Base-by-base conservation (phyloP, 2,797 vertebrate genomes). In the Thalassophryne amazonica region DNA sequence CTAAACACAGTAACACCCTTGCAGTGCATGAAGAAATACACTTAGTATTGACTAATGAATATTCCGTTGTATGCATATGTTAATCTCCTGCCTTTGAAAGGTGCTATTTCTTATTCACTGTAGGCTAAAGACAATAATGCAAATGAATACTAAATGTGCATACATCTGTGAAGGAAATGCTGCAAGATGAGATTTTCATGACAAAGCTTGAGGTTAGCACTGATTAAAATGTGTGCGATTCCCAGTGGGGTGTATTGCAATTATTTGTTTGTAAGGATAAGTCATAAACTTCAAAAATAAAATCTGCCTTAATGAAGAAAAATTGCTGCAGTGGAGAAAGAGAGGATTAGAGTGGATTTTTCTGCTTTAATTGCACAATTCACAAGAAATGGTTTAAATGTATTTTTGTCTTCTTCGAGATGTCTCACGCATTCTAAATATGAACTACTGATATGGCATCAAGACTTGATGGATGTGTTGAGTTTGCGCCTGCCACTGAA, bases 221-320 rank as follows among this genome's bases (percentile, higher is more conserved):
- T 87, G 73, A 89, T 90, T 88, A 86, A 89, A 89, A 86, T 80
- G 67, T 63, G 68, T 29, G 46, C 31, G 13, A 48, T 69, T 78
- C 86, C 82, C 84, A 50, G 47, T 43, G 47, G 86, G 75, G 50
- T 57, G 55, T 33, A 57, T 43, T 67, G 76, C 68, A 86, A 83
- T 86, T 84, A 88, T 88, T 88, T 88, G 83, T 83, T 81, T 87
- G 76, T 69, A 67, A 80, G 68, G 69, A 73, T 70, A 83, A 88
- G 66, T 83, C 79, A 78, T 78, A 85, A 85, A 86, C 77, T 72
- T 82, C 50, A 81, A 81, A 86, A 77, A 85, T 75, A 33, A 76
- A 87, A 80, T 76, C 20, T 7, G 10, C 40, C 56, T 47, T 85
- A 85, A 89, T 86, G 81, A 86, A 87, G 77, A 82, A 81, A 76